Evolutionary conservation across 2,113 vertebrate species (phyloP).

Genomic region (Carettochelys insculpta): DNA sequence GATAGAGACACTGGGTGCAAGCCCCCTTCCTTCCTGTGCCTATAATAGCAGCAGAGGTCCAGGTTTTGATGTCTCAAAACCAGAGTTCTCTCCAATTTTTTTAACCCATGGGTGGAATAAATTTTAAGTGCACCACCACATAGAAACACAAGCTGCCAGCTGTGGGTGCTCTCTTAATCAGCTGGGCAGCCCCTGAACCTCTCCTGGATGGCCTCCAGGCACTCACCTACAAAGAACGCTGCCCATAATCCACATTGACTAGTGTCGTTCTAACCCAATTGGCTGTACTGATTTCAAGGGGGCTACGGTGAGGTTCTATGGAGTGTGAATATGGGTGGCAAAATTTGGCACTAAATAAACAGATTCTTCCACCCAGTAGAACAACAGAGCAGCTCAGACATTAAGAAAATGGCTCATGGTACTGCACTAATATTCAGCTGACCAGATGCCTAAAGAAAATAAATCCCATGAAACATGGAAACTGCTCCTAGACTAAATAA

Average conservation of each 20-base stretch:
- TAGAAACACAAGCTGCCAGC: too few relatives aligned
- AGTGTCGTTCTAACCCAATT: too few relatives aligned
- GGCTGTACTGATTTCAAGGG: not conserved
- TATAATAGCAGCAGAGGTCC: not conserved
- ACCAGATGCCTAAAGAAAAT: not conserved
- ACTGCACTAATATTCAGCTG: not conserved
- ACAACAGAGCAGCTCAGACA: not conserved
- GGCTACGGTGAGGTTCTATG: not conserved
- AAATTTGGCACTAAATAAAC: not conserved
- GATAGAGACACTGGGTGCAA: too few relatives aligned
- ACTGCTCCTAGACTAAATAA: not conserved
- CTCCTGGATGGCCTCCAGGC: too few relatives aligned
- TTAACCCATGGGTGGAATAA: too few relatives aligned
- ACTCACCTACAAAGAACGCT: too few relatives aligned
- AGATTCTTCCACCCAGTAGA: not conserved
- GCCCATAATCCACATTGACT: not conserved
- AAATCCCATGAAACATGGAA: not conserved
- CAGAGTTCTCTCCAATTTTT: too few relatives aligned
- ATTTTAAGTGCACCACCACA: too few relatives aligned
- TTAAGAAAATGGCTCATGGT: not conserved
- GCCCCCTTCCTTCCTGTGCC: too few relatives aligned
- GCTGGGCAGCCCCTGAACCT: too few relatives aligned
- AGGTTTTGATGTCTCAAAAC: too few relatives aligned
- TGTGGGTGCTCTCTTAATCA: too few relatives aligned
- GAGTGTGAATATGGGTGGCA: not conserved